phyloP scores from a whole-genome alignment of 1,140 invertebrate species.

The Eulimnadia texana region DNA sequence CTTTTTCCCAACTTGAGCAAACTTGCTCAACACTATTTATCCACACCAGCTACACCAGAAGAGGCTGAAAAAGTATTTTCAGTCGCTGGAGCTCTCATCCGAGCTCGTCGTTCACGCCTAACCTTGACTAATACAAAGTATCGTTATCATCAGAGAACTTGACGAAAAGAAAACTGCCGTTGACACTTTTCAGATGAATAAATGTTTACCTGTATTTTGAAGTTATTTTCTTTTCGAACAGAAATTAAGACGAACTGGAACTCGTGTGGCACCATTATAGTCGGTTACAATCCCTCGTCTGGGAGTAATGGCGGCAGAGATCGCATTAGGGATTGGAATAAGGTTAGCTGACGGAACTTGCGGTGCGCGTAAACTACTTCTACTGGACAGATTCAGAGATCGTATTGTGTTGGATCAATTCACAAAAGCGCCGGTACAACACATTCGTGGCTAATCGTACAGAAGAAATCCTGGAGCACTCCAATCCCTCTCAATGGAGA shows the following conservation, averaged over 20 bases:
- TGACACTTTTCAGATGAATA: too few relatives aligned
- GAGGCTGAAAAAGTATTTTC: too few relatives aligned
- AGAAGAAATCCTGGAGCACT: slow-evolving; percentile 11
- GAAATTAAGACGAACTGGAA: slow-evolving; percentile 9
- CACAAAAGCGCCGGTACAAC: background rate
- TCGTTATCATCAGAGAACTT: too few relatives aligned
- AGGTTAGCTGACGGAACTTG: background rate
- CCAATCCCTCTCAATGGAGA: slow-evolving; percentile 4
- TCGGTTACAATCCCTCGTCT: slow-evolving; percentile 13
- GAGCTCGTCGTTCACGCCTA: too few relatives aligned
- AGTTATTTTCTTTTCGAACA: background rate
- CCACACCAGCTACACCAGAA: too few relatives aligned
- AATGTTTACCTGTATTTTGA: too few relatives aligned
- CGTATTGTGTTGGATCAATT: slow-evolving; percentile 14
- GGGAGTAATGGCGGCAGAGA: slow-evolving; percentile 15
- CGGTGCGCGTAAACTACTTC: too few relatives aligned
- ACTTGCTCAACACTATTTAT: too few relatives aligned
- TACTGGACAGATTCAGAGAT: slow-evolving; percentile 16
- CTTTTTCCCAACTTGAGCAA: too few relatives aligned
- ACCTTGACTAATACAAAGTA: too few relatives aligned
- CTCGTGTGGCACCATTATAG: slow-evolving; percentile 15
- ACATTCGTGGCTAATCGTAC: slow-evolving; percentile 14
- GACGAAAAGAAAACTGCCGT: too few relatives aligned
- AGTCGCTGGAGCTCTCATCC: too few relatives aligned
- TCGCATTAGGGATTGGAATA: slow-evolving; percentile 10